These are phyloP conservation scores for Corvus cornix DNA, from an alignment of 2,113 vertebrate species.

Conservation along the genomic window DNA sequence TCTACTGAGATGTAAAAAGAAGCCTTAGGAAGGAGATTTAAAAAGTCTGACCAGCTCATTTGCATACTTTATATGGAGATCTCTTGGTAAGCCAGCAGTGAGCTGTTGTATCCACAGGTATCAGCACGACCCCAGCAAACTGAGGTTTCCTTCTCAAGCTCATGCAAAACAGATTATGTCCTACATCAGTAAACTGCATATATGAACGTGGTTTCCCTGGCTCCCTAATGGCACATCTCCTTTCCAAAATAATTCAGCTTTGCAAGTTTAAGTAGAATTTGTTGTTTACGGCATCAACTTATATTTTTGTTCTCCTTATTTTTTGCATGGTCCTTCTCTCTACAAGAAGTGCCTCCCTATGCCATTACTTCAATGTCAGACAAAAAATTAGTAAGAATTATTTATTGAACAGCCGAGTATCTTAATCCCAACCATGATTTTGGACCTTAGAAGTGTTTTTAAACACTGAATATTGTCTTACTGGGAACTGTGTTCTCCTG, in stretches of 20 bases:
- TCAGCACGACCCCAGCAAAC: neutral
- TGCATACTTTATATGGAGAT: neutral
- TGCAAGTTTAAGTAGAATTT: neutral
- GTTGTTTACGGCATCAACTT: neutral
- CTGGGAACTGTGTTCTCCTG: neutral
- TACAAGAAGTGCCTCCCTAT: neutral
- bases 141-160: neutral
- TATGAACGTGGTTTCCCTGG: fast-evolving
- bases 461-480: neutral
- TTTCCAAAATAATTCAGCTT: neutral
- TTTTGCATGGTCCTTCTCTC: neutral
- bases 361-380: neutral
- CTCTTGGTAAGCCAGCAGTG: neutral
- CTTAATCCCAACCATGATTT: neutral
- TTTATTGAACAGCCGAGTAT: neutral
- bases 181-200: neutral
- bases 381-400: neutral
- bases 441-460: neutral
- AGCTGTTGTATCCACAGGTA: neutral
- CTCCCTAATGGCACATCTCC: neutral
- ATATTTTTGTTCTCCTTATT: neutral
- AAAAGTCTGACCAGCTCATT: neutral
- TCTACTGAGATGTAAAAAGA: neutral
- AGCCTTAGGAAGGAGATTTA: neutral
- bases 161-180: neutral